Evolutionary conservation across 1,140 invertebrate species (phyloP).

Genomic region (Drosophila oshimai): DNA sequence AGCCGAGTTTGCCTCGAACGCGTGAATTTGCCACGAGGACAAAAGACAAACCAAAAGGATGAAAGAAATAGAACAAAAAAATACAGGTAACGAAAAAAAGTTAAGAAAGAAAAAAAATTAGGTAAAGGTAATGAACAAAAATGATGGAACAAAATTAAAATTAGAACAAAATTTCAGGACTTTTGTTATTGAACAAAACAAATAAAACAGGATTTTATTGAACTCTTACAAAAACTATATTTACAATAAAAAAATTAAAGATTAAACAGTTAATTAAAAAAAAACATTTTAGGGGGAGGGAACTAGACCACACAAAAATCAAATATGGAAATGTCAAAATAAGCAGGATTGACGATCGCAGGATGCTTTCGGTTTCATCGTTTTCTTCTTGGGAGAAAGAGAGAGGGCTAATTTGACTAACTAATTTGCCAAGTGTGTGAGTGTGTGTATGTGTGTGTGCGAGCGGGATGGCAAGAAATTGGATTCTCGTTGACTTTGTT

Average conservation of each 20-base stretch:
- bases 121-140: no score
- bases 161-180: background rate
- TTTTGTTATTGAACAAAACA: no score
- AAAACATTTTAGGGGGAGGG: no score
- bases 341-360: constrained; percentile 17
- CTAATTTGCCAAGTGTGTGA: constrained; percentile 34
- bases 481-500: constrained; percentile 29
- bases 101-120: background rate
- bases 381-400: constrained; percentile 17
- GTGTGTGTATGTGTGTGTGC: no score
- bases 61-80: background rate
- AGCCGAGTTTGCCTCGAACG: constrained; percentile 71
- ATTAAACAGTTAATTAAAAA: background rate
- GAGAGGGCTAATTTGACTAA: constrained; percentile 70
- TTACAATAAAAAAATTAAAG: background rate
- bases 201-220: no score
- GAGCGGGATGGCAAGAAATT: constrained; percentile 16
- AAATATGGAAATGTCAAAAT: background rate
- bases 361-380: constrained; percentile 28
- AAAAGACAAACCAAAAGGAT: constrained; percentile 16
- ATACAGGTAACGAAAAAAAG: background rate
- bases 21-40: constrained; percentile 78
- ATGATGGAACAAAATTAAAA: no score
- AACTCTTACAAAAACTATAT: no score
- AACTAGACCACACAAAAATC: no score